Evolutionary conservation across 2,888 invertebrate species (phyloP).

Genomic region (Drosophila rubida): DNA sequence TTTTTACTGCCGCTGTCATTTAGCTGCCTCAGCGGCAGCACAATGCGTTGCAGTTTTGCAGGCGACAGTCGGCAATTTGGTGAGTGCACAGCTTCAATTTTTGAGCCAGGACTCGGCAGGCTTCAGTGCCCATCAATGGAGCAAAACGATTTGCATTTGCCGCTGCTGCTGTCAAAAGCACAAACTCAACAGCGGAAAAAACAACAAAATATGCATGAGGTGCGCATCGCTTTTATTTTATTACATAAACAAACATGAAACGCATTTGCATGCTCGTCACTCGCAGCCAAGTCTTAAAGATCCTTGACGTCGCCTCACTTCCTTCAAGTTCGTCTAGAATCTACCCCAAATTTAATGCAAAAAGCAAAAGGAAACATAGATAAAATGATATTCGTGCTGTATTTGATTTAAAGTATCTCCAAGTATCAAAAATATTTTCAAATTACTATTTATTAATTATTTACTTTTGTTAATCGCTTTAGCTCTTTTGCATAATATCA

Average conservation of each 20-base stretch:
- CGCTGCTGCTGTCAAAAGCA: constrained; percentile 37
- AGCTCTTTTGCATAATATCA: no score
- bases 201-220: constrained; percentile 11
- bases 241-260: constrained; percentile 7
- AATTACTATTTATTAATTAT: no score
- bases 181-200: constrained; percentile 6
- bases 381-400: no score
- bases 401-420: no score
- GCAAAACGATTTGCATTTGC: constrained; percentile 50
- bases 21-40: constrained; percentile 14
- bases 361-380: no score
- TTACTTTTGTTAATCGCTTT: no score
- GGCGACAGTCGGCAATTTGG: constrained; percentile 42
- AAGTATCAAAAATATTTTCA: no score
- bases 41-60: constrained; percentile 11
- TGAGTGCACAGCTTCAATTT: constrained; percentile 46
- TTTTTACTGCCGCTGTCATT: constrained; percentile 21
- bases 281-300: not conserved
- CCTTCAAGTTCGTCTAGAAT: not conserved
- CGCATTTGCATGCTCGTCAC: not conserved
- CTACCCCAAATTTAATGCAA: not conserved
- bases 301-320: not conserved
- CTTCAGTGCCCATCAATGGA: constrained; percentile 38
- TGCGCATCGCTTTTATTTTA: constrained; percentile 14
- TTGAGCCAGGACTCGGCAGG: constrained; percentile 32